These are phyloP conservation scores for Trachurus trachurus DNA, from an alignment of 2,797 vertebrate genomes.

Conservation along the genomic window DNA sequence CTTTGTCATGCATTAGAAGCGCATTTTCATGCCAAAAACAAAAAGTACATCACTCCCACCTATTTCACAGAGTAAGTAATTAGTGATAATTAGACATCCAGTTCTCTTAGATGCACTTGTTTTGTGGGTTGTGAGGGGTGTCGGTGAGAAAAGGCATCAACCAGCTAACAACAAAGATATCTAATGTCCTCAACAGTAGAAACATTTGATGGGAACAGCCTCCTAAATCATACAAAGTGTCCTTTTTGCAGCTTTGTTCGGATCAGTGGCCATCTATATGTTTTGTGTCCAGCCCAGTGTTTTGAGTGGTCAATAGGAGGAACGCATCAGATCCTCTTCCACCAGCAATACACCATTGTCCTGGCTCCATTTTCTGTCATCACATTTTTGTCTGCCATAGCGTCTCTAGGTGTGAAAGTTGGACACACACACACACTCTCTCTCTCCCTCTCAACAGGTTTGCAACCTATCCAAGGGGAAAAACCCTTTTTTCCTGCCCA, in stretches of 20 bases:
- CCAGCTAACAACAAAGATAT: constrained; percentile 21
- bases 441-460: constrained; percentile 3
- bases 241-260: constrained; percentile 31
- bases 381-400: constrained; percentile 27
- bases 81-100: constrained; percentile 5
- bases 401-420: neutral
- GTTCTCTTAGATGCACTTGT: constrained; percentile 9
- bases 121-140: constrained; percentile 15
- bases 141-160: constrained; percentile 13
- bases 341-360: constrained; percentile 21
- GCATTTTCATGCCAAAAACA: constrained; percentile 22
- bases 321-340: constrained; percentile 35
- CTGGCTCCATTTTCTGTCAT: constrained; percentile 13
- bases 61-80: constrained; percentile 14
- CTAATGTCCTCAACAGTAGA: constrained; percentile 18
- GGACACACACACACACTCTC: neutral
- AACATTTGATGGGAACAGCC: constrained; percentile 16
- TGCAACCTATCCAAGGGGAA: constrained; percentile 14
- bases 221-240: constrained; percentile 13
- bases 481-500: neutral
- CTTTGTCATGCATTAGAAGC: constrained; percentile 6
- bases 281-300: constrained; percentile 30
- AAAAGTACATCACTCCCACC: neutral
- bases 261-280: constrained; percentile 11
- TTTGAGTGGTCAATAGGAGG: constrained; percentile 22